phyloP scores from a whole-genome alignment of 2,797 vertebrate genomes.

The Oreochromis grahami region DNA sequence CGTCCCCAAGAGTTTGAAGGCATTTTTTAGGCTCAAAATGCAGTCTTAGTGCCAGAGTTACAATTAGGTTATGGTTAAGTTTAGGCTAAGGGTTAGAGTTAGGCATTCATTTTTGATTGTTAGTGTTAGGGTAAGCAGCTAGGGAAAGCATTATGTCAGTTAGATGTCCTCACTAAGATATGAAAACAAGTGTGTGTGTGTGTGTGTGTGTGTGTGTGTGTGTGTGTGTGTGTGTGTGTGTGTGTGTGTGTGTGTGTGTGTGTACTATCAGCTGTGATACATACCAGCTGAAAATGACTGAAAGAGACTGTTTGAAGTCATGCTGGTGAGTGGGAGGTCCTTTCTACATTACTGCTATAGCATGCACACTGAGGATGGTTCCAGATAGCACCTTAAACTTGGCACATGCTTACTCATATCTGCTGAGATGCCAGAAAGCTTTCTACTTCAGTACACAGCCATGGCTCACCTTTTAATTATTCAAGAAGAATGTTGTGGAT shows the following conservation, averaged over 20 bases:
- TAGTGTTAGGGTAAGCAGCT: neutral
- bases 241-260: neutral
- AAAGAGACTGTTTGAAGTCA: slow-evolving; percentile 13
- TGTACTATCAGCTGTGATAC: slow-evolving; percentile 6
- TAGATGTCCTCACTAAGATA: neutral
- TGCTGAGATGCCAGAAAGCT: slow-evolving; percentile 64
- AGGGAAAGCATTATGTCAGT: neutral
- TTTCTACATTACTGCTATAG: slow-evolving; percentile 14
- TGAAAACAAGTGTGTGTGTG: neutral
- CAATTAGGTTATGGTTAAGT: neutral
- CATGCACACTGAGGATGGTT: slow-evolving; percentile 30
- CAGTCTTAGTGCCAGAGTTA: neutral
- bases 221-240: neutral
- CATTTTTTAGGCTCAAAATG: neutral
- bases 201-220: too few species aligned
- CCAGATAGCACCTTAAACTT: slow-evolving; percentile 53
- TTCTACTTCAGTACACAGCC: slow-evolving; percentile 51
- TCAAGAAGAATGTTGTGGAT: slow-evolving; percentile 59
- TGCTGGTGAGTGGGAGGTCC: slow-evolving; percentile 43
- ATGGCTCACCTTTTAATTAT: slow-evolving; percentile 66
- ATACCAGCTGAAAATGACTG: slow-evolving; percentile 20
- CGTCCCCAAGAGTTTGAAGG: neutral
- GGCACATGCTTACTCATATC: slow-evolving; percentile 66
- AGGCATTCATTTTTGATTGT: neutral
- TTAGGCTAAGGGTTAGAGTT: neutral